Conservation (phyloP, 1,140 invertebrate species). For the Drosophila carrolli region DNA sequence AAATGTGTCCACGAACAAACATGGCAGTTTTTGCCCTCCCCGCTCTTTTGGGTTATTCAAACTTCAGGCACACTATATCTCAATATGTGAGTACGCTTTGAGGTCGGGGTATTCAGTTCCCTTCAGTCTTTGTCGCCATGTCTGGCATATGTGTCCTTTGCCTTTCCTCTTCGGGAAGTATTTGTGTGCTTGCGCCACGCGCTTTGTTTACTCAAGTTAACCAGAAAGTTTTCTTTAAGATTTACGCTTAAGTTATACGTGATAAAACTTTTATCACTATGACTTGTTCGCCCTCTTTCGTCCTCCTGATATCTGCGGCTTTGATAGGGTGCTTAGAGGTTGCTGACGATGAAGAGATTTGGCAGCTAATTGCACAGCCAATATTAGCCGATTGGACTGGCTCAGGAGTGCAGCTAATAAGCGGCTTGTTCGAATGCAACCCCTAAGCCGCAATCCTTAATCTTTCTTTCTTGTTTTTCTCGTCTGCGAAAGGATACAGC, state of each 20-base stretch:
- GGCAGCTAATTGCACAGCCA: constrained; percentile 26
- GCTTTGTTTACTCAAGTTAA: constrained; percentile 79
- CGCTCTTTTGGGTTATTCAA: constrained; percentile 43
- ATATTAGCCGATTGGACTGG: constrained; percentile 22
- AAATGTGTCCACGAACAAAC: constrained; percentile 69
- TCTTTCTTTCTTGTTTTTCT: constrained; percentile 15
- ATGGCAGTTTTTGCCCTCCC: constrained; percentile 58
- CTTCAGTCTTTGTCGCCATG: constrained; percentile 41
- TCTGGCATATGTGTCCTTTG: constrained; percentile 49
- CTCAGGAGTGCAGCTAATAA: constrained; percentile 29
- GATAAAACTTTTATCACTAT: constrained; percentile 82
- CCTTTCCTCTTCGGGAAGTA: constrained; percentile 8
- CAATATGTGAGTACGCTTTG: constrained; percentile 40
- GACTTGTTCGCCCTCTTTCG: constrained; percentile 48
- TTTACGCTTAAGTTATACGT: constrained; percentile 83
- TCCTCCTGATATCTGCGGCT: constrained; percentile 49
- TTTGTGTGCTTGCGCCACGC: constrained; percentile 45
- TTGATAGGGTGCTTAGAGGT: constrained; percentile 56
- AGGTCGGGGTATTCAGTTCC: constrained; percentile 9
- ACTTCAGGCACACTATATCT: constrained; percentile 64
- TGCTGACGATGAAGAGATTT: constrained; percentile 29
- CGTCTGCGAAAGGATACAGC: constrained; percentile 3
- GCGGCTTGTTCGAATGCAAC: constrained; percentile 19
- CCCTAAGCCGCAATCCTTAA: constrained; percentile 29
- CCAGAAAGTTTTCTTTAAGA: constrained; percentile 83